phyloP scores from a whole-genome alignment of 2,113 vertebrate genomes.

The Carlito syrichta region DNA sequence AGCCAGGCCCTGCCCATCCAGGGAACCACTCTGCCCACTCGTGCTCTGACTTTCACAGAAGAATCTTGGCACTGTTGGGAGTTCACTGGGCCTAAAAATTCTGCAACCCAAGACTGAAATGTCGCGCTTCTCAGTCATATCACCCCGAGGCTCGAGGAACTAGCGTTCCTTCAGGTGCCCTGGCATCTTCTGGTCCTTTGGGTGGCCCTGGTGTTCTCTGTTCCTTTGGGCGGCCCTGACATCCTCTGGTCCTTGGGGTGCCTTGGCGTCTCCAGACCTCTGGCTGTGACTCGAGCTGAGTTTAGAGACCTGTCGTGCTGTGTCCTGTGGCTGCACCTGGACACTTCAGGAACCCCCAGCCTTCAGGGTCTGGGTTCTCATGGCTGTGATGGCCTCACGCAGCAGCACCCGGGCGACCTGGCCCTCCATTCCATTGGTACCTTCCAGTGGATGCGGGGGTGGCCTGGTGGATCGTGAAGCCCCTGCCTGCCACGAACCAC shows the following conservation, averaged over 20 bases:
- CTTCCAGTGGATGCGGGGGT: fast-evolving
- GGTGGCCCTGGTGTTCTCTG: no score
- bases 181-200: no score
- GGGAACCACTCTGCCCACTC: background rate
- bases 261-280: no score
- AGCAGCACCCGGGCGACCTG: background rate
- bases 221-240: no score
- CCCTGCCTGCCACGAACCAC: fast-evolving
- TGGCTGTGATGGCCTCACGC: fast-evolving
- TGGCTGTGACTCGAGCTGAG: background rate
- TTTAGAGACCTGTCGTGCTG: fast-evolving
- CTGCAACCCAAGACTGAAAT: background rate
- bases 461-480: background rate
- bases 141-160: background rate
- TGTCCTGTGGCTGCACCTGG: background rate
- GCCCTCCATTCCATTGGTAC: fast-evolving
- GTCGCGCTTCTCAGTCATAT: background rate
- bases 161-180: no score
- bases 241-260: no score
- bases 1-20: background rate
- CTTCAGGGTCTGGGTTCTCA: no score
- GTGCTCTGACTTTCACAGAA: background rate
- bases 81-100: background rate
- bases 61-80: background rate
- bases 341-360: background rate